phyloP scores from a whole-genome alignment of 2,888 invertebrate genomes.

The Nephrotoma flavescens region DNA sequence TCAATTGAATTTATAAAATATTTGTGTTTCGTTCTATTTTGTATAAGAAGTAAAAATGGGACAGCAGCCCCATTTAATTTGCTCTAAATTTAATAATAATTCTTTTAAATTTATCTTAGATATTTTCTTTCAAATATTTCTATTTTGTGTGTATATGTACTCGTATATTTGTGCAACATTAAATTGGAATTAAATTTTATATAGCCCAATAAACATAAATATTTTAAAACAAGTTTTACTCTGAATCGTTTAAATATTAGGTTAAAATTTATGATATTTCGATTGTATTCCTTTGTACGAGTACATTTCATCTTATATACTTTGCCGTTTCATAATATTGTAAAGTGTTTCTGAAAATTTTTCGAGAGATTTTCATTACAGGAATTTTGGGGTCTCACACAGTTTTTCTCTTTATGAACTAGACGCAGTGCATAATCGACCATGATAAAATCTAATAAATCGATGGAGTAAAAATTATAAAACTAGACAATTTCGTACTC shows the following conservation, averaged over 20 bases:
- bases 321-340: too few species aligned
- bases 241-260: neutral
- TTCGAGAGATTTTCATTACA: too few species aligned
- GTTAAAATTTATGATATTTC: neutral
- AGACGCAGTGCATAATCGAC: too few species aligned
- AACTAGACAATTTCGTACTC: too few species aligned
- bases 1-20: neutral
- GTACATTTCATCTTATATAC: too few species aligned
- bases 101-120: neutral
- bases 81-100: neutral
- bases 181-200: neutral
- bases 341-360: too few species aligned
- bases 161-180: neutral
- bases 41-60: neutral
- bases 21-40: neutral
- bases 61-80: neutral
- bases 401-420: too few species aligned
- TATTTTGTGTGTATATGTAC: too few species aligned
- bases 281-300: neutral
- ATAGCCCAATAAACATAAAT: neutral
- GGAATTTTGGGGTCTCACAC: too few species aligned
- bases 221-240: neutral
- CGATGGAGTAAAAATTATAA: too few species aligned
- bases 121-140: too few species aligned
- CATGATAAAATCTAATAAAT: too few species aligned